Evolutionary conservation across 2,888 invertebrate species (phyloP), one percentile per base, ranked within the genome.

Genomic region (Caenorhabditis parvicauda): DNA sequence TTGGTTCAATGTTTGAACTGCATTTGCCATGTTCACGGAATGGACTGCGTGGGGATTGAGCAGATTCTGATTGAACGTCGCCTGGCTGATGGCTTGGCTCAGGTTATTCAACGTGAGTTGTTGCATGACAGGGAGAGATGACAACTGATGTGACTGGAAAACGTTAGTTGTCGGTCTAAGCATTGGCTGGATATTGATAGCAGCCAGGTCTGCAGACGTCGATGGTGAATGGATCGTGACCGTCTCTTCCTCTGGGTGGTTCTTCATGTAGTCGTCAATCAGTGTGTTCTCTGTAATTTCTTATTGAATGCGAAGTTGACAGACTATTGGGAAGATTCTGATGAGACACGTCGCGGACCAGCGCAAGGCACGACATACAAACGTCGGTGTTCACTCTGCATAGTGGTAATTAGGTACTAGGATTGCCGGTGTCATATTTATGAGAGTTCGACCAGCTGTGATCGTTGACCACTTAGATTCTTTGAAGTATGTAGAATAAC

Each of bases 281-380:
- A 72, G 59, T 9, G 55, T 70, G 52, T 77, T 76, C 50, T 77
- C 77, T 74, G 56, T 48, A 71, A 64, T n/a, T n/a, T n/a, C n/a
- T n/a, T n/a, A n/a, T n/a, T n/a, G n/a, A n/a, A n/a, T 41, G 22
- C 19, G 41, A 41, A n/a, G 41, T 17, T 41, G 41, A 24, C 25
- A 41, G 41, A 27, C n/a, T n/a, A 12, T 6, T 19, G 17, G 45
- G 28, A 22, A 6, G 29, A 45, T 22, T 3, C n/a, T n/a, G n/a
- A n/a, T n/a, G n/a, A n/a, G n/a, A n/a, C n/a, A n/a, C n/a, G n/a
- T n/a, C n/a, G n/a, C n/a, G n/a, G n/a, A n/a, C n/a, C n/a, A n/a
- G n/a, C n/a, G n/a, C n/a, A n/a, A n/a, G n/a, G n/a, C n/a, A n/a
- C n/a, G n/a, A n/a, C n/a, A n/a, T n/a, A n/a, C n/a, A n/a, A n/a